phyloP scores from a whole-genome alignment of 1,140 invertebrate species.

The Drosophila pectinifera region DNA sequence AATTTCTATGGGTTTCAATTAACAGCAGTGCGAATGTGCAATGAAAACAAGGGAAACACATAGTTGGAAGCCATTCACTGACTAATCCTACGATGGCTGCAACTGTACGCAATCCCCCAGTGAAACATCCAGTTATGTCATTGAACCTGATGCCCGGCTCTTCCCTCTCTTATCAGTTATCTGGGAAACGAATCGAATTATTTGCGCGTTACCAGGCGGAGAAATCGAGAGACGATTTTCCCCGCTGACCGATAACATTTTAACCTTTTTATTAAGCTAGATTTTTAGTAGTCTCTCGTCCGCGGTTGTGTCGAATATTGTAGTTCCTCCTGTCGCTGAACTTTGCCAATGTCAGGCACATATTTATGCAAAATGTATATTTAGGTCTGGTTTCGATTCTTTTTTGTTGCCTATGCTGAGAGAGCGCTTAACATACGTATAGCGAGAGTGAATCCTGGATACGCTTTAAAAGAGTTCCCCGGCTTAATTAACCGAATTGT shows the following conservation, averaged over 20 bases:
- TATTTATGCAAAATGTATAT: slow-evolving; percentile 45
- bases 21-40: slow-evolving; percentile 33
- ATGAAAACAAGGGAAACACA: slow-evolving; percentile 8
- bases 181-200: slow-evolving; percentile 20
- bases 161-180: slow-evolving; percentile 55
- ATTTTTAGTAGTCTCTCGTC: neutral
- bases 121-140: slow-evolving; percentile 47
- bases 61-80: slow-evolving; percentile 4
- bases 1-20: slow-evolving; percentile 74
- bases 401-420: slow-evolving; percentile 3
- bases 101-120: slow-evolving; percentile 5
- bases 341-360: slow-evolving; percentile 44
- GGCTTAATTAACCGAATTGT: neutral
- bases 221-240: slow-evolving; percentile 9
- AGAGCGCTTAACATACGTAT: neutral
- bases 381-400: slow-evolving; percentile 31
- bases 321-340: slow-evolving; percentile 46
- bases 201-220: slow-evolving; percentile 51
- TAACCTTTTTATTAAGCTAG: slow-evolving; percentile 23
- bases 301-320: slow-evolving; percentile 2
- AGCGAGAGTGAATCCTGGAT: neutral
- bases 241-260: slow-evolving; percentile 32
- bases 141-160: slow-evolving; percentile 53
- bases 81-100: slow-evolving; percentile 22
- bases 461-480: neutral